Conservation (phyloP, 2,888 invertebrate species). For the Aromia moschata region DNA sequence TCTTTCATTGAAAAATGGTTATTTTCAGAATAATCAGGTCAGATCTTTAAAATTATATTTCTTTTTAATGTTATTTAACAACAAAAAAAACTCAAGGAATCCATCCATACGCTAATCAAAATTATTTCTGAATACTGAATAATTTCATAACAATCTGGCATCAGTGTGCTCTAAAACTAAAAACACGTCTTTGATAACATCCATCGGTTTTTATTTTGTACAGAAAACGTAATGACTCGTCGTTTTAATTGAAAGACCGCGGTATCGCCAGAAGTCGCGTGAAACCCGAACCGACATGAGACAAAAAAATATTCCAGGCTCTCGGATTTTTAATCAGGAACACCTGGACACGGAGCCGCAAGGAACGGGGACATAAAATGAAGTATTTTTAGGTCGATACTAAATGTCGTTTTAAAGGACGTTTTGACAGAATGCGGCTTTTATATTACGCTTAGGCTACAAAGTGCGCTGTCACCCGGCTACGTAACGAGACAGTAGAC, state of each 20-base stretch:
- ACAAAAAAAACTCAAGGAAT: no score
- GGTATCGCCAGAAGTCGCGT: constrained; percentile 10
- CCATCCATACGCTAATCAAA: no score
- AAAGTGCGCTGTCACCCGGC: constrained; percentile 43
- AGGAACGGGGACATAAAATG: constrained; percentile 16
- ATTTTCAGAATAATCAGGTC: no score
- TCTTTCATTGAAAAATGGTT: no score
- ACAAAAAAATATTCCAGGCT: constrained; percentile 17
- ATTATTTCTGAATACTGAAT: no score
- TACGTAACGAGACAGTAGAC: constrained; percentile 40
- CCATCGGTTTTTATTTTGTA: no score
- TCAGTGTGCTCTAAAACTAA: no score
- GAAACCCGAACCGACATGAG: constrained; percentile 16
- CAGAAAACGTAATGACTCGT: no score
- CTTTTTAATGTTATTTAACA: no score
- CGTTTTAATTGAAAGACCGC: constrained; percentile 18
- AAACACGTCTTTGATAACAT: no score
- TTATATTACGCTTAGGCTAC: constrained; percentile 36
- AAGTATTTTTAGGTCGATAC: constrained; percentile 36
- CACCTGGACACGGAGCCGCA: constrained; percentile 37
- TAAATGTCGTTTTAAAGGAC: constrained; percentile 37
- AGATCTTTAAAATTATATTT: no score
- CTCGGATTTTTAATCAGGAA: constrained; percentile 43
- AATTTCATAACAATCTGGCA: no score
- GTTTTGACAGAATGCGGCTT: constrained; percentile 42